Evolutionary conservation across 2,797 vertebrate genomes (phyloP).

Genomic region (Acanthopagrus latus): DNA sequence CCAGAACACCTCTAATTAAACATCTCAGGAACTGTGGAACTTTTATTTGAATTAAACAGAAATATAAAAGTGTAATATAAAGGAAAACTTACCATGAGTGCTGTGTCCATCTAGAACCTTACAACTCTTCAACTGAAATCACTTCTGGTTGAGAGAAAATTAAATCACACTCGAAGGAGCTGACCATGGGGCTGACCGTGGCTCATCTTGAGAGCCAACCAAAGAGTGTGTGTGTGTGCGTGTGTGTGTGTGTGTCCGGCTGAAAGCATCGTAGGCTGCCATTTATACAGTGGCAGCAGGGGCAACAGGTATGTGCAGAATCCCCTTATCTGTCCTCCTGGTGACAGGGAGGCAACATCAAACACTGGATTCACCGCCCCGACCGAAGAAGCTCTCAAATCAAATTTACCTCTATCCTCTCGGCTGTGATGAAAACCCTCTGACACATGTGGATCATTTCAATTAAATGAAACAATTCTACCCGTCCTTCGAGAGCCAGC

Average conservation of each 20-base stretch:
- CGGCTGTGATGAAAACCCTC: constrained; percentile 62
- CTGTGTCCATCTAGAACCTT: constrained; percentile 59
- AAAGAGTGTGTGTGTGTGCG: constrained; percentile 38
- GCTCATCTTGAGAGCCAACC: constrained; percentile 51
- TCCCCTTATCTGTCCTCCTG: constrained; percentile 84
- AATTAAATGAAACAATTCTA: constrained; percentile 55
- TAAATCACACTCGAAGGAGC: constrained; percentile 11
- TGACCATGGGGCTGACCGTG: background rate
- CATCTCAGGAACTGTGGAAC: background rate
- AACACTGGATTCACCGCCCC: constrained; percentile 68
- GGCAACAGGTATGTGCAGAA: constrained; percentile 87
- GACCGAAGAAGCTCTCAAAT: constrained; percentile 73
- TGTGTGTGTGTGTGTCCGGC: constrained; percentile 30
- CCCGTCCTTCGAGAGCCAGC: background rate
- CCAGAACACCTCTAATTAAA: constrained; percentile 15
- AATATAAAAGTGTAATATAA: too few species aligned
- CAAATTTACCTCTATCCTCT: constrained; percentile 63
- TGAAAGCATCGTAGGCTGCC: constrained; percentile 47
- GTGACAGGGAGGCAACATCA: constrained; percentile 87
- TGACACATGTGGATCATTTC: constrained; percentile 58
- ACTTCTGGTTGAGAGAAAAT: constrained; percentile 14
- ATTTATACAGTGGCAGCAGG: constrained; percentile 79
- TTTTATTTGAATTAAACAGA: background rate
- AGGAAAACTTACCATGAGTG: constrained; percentile 68
- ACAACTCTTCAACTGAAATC: constrained; percentile 13